Evolutionary conservation across 2,797 vertebrate genomes (phyloP).

Genomic region (Pangasius sanitwongsei): DNA sequence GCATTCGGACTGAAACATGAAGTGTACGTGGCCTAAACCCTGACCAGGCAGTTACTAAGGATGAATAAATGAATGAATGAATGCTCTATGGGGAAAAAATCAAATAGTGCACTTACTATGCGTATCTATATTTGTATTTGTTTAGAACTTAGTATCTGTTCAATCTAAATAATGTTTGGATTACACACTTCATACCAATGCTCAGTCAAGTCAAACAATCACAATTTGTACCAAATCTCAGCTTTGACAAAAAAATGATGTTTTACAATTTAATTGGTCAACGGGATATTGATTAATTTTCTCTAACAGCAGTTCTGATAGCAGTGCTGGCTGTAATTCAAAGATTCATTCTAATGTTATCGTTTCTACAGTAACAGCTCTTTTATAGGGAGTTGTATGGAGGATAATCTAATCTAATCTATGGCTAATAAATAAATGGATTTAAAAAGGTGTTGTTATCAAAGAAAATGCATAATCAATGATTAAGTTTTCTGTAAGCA

Average conservation of each 20-base stretch:
- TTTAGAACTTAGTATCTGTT: not conserved
- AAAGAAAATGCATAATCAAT: not conserved
- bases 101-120: not conserved
- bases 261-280: not conserved
- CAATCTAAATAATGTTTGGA: not conserved
- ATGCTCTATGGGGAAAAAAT: not conserved
- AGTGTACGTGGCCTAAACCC: not conserved
- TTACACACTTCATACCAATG: not conserved
- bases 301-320: not conserved
- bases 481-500: not conserved
- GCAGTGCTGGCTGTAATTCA: not conserved
- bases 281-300: not conserved
- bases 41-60: not conserved
- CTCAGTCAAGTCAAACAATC: not conserved
- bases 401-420: not conserved
- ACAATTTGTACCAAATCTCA: not conserved
- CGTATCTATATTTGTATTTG: not conserved
- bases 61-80: not conserved
- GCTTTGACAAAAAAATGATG: not conserved
- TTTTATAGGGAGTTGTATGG: not conserved
- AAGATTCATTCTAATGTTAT: not conserved
- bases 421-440: not conserved
- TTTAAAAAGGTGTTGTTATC: not conserved
- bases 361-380: not conserved
- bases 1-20: not conserved